Base-by-base conservation (phyloP, 2,888 invertebrate species). In the Mythimna loreyi region DNA sequence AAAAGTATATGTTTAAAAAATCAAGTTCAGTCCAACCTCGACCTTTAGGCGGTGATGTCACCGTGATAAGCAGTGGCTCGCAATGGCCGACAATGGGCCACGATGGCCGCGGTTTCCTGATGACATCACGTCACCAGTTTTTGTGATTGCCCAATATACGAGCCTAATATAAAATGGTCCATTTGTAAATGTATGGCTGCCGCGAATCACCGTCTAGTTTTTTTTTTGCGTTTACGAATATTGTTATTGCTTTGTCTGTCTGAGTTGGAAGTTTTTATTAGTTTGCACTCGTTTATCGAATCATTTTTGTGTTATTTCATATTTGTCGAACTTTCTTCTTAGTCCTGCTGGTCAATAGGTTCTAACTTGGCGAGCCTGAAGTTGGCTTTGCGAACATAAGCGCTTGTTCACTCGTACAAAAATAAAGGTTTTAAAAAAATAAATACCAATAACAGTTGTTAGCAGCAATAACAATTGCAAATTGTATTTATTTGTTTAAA, bases 31-130 rank as follows among this genome's bases (percentile, higher is more conserved):
- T 55, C 16, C 25, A 74, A 68, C 83, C 85, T 81, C 81, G 78
- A 85, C 85, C 85, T 85, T 85, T 86, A 67, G 8, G 33, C 49
- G 68, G 63, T 85, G 85, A 85, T 83, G 83, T 85, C 85, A 85
- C 30, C 53, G 4, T 64, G 80, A 78, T 81, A 78, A 78, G 75
- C 67, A 21, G 8, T 65, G 57, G 64, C 13, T n/a, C 64, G 78
- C 66, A 16, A n/a, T 67, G 59, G 66, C 13, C 67, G 30, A n/a
- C 67, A 67, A 67, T 65, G 67, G 67, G 16, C 58, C 25, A 57
- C 45, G 36, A 67, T 65, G 66, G 47, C 19, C 63, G 71, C 63
- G 21, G 67, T 45, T 67, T 74, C 80, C 60, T 59, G 60, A 81
- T 84, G 83, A 84, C 81, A 83, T 84, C 83, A 84, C 53, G 45